Evolutionary conservation across 1,140 invertebrate species (phyloP).

Genomic region (Rhagoletis pomonella): DNA sequence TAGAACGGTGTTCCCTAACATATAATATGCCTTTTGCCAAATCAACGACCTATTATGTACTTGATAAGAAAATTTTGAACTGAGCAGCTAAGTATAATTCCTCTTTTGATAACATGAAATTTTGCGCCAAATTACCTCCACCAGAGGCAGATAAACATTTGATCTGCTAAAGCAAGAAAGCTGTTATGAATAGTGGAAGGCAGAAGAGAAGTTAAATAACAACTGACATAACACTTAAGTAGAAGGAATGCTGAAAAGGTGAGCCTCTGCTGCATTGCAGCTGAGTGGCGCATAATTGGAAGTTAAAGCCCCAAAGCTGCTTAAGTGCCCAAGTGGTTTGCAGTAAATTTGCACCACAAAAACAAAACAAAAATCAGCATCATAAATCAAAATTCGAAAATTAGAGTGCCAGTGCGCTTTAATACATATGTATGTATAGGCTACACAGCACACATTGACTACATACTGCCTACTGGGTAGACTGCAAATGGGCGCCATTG

Average conservation of each 20-base stretch:
- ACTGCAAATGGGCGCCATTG: not conserved
- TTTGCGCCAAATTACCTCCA: conserved; percentile 19
- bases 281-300: conserved; percentile 39
- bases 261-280: conserved; percentile 4
- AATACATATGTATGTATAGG: not conserved
- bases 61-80: not conserved
- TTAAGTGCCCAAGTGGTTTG: conserved; percentile 19
- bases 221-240: no score
- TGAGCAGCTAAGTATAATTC: not conserved
- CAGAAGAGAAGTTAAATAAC: no score
- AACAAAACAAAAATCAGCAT: not conserved
- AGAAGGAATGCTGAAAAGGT: not conserved
- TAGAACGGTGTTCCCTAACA: no score
- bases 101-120: conserved; percentile 1
- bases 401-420: not conserved
- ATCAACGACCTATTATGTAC: no score
- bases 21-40: no score
- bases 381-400: conserved; percentile 50
- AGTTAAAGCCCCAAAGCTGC: conserved; percentile 48
- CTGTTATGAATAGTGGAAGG: no score
- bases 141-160: conserved; percentile 4
- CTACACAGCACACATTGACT: not conserved
- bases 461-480: not conserved
- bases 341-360: not conserved
- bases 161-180: not conserved